Percentiles rank a stretch among this genome's conserved stretches.
These are phyloP conservation scores for Lontra canadensis DNA, from an alignment of 2,113 vertebrate species.

Conservation along the genomic window DNA sequence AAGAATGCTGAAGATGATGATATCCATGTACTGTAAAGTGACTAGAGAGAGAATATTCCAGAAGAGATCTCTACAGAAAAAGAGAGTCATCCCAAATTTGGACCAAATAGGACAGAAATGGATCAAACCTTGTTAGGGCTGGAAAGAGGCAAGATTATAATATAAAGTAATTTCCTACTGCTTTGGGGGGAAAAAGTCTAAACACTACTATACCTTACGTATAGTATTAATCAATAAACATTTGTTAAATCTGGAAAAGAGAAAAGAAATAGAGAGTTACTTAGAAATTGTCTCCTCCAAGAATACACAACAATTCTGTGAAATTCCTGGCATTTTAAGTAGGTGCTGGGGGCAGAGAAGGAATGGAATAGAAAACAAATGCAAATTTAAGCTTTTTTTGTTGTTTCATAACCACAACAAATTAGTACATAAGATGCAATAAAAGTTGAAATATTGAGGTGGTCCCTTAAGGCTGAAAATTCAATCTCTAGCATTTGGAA, in stretches of 20 bases:
- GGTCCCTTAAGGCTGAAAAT: background rate
- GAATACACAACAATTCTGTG: background rate
- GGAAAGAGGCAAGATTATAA: background rate
- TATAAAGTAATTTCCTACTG: background rate
- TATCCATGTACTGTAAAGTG: accelerated
- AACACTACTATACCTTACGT: background rate
- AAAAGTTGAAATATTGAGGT: background rate
- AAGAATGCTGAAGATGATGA: background rate
- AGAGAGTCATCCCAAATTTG: background rate
- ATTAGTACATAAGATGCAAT: background rate
- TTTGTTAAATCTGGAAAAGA: background rate
- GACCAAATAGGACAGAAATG: background rate
- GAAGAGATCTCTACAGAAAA: background rate
- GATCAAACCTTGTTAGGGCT: background rate
- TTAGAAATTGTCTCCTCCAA: background rate
- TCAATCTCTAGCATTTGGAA: background rate
- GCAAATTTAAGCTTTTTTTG: background rate
- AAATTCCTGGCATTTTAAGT: background rate
- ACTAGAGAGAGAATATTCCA: background rate
- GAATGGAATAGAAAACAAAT: background rate
- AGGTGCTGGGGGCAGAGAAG: background rate
- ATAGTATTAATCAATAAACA: background rate
- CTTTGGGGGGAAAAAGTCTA: background rate
- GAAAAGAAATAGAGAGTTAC: background rate
- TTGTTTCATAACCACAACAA: background rate